phyloP scores from a whole-genome alignment of 2,888 invertebrate genomes.

The Synanthedon vespiformis region DNA sequence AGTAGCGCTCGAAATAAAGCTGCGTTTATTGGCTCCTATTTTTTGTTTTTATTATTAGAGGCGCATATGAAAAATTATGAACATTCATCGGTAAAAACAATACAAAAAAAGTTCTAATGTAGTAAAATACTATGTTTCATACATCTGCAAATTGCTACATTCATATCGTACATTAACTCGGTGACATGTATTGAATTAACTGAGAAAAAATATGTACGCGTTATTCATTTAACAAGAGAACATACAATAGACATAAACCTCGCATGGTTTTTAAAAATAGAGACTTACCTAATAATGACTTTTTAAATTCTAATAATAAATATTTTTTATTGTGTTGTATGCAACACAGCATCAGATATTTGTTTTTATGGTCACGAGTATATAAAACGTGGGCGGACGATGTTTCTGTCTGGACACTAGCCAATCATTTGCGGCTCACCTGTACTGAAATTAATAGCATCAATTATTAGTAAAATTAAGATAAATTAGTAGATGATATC shows the following conservation, averaged over 20 bases:
- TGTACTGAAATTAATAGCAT: constrained; percentile 39
- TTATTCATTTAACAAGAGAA: no score
- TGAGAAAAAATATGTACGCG: no score
- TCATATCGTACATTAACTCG: no score
- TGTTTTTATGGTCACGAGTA: constrained; percentile 35
- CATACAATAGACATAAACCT: no score
- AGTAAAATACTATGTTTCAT: no score
- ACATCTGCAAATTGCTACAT: no score
- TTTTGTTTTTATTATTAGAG: neutral
- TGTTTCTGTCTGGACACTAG: constrained; percentile 37
- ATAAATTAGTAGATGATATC: neutral
- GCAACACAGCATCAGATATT: constrained; percentile 17
- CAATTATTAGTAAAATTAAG: constrained; percentile 12
- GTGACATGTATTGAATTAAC: no score
- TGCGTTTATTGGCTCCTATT: constrained; percentile 27
- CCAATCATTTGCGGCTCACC: constrained; percentile 56
- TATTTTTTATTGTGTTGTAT: no score
- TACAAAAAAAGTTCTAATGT: no score
- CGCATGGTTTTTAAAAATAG: no score
- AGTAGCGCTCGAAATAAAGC: constrained; percentile 37
- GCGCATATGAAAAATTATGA: neutral
- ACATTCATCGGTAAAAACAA: neutral
- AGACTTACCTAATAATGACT: no score
- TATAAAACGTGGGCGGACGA: constrained; percentile 36
- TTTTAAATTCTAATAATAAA: no score